phyloP scores from a whole-genome alignment of 2,797 vertebrate genomes.

The Artibeus lituratus region DNA sequence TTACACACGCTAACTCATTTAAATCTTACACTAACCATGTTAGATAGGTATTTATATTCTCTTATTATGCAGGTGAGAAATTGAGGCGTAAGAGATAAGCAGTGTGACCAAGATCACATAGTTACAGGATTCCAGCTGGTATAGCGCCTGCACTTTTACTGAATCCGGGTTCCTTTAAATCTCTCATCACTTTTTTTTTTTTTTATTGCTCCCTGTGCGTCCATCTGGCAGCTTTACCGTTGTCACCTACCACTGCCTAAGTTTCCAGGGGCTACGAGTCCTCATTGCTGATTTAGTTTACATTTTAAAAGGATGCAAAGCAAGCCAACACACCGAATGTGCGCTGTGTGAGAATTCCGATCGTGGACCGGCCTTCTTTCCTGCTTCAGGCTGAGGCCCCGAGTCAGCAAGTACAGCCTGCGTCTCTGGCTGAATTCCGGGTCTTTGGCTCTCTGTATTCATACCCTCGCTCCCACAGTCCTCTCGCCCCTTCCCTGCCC shows the following conservation, averaged over 20 bases:
- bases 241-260: background rate
- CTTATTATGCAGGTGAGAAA: background rate
- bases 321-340: background rate
- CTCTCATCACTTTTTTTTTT: background rate
- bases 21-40: background rate
- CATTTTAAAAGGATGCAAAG: background rate
- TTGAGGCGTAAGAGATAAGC: background rate
- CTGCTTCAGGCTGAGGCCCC: background rate
- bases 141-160: background rate
- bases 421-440: background rate
- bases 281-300: background rate
- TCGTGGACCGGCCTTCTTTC: background rate
- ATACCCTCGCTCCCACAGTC: background rate
- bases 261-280: background rate
- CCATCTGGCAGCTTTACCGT: background rate
- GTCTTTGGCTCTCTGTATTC: background rate
- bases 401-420: background rate
- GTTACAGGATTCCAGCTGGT: background rate
- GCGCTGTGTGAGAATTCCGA: background rate
- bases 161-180: conserved; percentile 3
- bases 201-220: background rate
- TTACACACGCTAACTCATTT: background rate
- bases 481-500: background rate
- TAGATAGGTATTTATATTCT: background rate
- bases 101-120: background rate